Percentiles rank a stretch among this genome's conserved stretches.
Evolutionary conservation across 2,113 vertebrate genomes (phyloP).

Genomic region (Dendropsophus ebraccatus): DNA sequence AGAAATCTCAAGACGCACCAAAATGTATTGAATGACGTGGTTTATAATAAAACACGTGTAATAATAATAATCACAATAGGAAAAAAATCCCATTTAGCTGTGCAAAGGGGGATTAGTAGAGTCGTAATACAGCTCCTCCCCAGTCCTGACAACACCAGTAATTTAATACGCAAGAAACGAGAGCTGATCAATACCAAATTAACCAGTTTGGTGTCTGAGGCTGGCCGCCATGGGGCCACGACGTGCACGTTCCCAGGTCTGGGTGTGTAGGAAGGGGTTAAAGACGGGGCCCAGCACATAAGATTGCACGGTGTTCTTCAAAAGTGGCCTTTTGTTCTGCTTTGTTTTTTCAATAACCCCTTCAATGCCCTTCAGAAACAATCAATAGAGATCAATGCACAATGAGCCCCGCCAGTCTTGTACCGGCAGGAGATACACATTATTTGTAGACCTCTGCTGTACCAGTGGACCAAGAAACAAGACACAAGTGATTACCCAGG

Average conservation of each 20-base stretch:
- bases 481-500: constrained; percentile 5
- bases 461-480: not conserved
- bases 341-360: constrained; percentile 48
- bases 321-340: constrained; percentile 54
- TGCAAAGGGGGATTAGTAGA: constrained; percentile 21
- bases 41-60: too few species aligned
- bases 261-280: constrained; percentile 30
- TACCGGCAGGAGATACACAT: not conserved
- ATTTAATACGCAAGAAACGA: constrained; percentile 53
- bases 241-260: not conserved
- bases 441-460: not conserved
- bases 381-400: constrained; percentile 51
- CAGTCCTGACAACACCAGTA: constrained; percentile 48
- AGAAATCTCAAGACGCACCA: too few species aligned
- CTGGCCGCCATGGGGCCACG: not conserved
- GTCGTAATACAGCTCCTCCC: constrained; percentile 35
- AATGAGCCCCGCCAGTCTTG: constrained; percentile 20
- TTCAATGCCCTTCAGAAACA: constrained; percentile 57
- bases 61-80: not conserved
- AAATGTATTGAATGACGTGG: too few species aligned
- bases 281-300: not conserved
- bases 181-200: constrained; percentile 52
- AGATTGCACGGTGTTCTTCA: constrained; percentile 47
- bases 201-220: constrained; percentile 13
- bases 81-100: not conserved